Base-by-base conservation (phyloP, 2,797 vertebrate species). In the Tinamus major region DNA sequence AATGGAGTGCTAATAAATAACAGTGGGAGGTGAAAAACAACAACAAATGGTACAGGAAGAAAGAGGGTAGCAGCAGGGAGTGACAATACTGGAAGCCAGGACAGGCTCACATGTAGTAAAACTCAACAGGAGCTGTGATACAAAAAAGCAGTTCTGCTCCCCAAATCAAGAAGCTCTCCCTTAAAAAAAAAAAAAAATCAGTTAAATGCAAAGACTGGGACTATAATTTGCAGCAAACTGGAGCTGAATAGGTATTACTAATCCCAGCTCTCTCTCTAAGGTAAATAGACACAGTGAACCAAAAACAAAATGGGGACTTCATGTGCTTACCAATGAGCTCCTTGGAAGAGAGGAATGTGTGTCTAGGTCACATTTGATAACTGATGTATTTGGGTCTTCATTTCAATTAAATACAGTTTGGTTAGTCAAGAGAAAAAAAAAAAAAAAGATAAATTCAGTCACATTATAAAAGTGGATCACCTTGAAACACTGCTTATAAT, bases 151-250 rank as follows among this genome's bases (percentile, higher is more conserved):
- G 16, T 82, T 37, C 65, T 70, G 49, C 10, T 37, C 18, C 49
- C 74, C 27, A 37, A 29, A 78, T 13, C 37, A 4, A 37, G 53
- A 67, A 77, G n/a, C 8, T 51, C 51, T 44, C 55, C 11, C 67
- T 13, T 19, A 14, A 42, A 35, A 35, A 86, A 86, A 10, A 14
- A 42, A 35, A 35, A 86, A 86, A 10, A 80, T 87, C 69, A 78
- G 79, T 51, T 82, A 39, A 87, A 87, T 9, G 69, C 59, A 78
- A 18, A 95, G 70, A 31, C 5, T 59, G 26, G 35, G 46, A 29
- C 46, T 51, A 63, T 31, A 77, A 21, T 19, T 37, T 53, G 64
- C 58, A 68, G 63, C 0, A 0, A 64, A 27, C 21, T 2, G 23
- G 80, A 90, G 48, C 27, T 5, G 0, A 82, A 67, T 13, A 92